Percentiles rank a stretch among this genome's conserved stretches.
Evolutionary conservation across 2,888 invertebrate species (phyloP).

Genomic region (Eilema sororculum): DNA sequence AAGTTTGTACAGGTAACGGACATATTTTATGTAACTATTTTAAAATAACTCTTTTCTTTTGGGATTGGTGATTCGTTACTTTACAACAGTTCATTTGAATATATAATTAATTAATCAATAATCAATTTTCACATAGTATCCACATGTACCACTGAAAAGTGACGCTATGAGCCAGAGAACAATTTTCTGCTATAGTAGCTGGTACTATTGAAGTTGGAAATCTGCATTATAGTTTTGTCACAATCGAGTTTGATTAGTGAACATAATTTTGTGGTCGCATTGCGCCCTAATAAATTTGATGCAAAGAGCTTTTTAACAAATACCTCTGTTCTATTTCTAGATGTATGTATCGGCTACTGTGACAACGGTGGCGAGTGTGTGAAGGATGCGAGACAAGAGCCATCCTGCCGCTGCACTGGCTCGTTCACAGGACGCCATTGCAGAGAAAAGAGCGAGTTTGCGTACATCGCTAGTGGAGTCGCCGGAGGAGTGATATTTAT

Average conservation of each 20-base stretch:
- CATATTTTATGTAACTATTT: background rate
- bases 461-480: conserved; percentile 97
- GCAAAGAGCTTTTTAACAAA: background rate
- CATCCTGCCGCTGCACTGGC: conserved; percentile 95
- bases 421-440: conserved; percentile 97
- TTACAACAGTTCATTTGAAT: too few species aligned
- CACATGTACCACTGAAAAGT: too few species aligned
- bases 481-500: conserved; percentile 97
- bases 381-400: conserved; percentile 93
- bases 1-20: conserved; percentile 89
- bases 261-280: too few species aligned
- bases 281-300: too few species aligned
- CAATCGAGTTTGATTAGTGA: too few species aligned
- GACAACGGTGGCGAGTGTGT: conserved; percentile 96
- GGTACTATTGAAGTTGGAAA: too few species aligned
- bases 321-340: conserved; percentile 68
- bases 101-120: background rate
- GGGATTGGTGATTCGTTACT: too few species aligned
- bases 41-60: too few species aligned
- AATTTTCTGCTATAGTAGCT: too few species aligned
- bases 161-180: too few species aligned
- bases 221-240: too few species aligned
- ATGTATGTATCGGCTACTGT: conserved; percentile 94
- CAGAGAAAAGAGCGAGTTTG: conserved; percentile 96
- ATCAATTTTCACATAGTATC: too few species aligned